Base-by-base conservation (phyloP, 2,797 vertebrate species). In the Phoxinus dragarum region DNA sequence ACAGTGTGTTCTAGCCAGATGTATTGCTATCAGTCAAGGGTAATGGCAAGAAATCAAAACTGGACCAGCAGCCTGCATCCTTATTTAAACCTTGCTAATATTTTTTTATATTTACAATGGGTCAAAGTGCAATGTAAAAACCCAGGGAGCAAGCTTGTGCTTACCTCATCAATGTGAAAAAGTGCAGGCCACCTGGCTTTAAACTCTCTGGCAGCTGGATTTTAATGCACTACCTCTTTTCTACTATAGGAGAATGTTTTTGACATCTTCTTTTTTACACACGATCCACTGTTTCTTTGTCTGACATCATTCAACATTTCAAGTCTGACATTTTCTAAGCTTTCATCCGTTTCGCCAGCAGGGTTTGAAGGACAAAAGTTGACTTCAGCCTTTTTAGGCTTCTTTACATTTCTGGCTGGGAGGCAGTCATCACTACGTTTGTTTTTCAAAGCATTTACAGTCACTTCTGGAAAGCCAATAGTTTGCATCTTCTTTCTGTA, bases 371-470 rank as follows among this genome's bases (percentile, higher is more conserved):
- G 86, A 84, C 76, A 84, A 78, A 80, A 84, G 66, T 80, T 84
- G 12, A 87, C 74, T 72, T 84, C 64, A 68, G 81, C 81, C 49
- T 87, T 87, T 84, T 84, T 84, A 84, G 76, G 68, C 64, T 80
- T 87, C 69, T 84, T 87, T 12, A 87, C 54, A 80, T 80, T 84
- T 87, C 84, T 40, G 66, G 81, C 86, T 73, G 81, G 81, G 16
- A 84, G 52, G 38, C 81, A 84, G 68, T 87, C 81, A 80, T 47
- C n/a, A 14, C 56, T 42, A 40, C 36, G 72, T 56, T 75, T 86
- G 64, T 77, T 86, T 69, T 82, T 86, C 64, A 86, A 34, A 52
- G 49, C 31, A 86, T 82, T 86, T 49, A 82, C 40, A 56, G 59
- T 82, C 38, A 82, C 61, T 82, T 82, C 73, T 38, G 80, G 23